Evolutionary conservation across 2,888 invertebrate species (phyloP), one percentile per base, ranked within the genome.

Genomic region (Rotaria macrura): DNA sequence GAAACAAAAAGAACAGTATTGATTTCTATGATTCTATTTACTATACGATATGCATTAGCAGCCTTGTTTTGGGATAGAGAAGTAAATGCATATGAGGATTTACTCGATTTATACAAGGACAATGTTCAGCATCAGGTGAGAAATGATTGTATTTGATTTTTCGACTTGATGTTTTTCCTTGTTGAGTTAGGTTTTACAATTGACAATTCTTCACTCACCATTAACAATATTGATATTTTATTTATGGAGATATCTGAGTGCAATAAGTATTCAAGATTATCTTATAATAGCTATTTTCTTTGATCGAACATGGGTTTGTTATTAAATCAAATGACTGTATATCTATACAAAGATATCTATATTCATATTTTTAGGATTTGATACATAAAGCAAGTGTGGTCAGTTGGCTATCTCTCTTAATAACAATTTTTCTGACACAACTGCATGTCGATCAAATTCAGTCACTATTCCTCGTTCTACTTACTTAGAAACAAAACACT

Each of bases 61-160:
- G 85, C 84, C 6, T 38, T 85, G 6, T 85, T 85, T 74, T 85
- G 85, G 85, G 85, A 85, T 54, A 49, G 55, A 34, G 40, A n/a
- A 79, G 84, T 85, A 20, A 84, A 25, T 12, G 17, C 14, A 1
- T 85, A 85, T 40, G 84, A 84, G 29, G 65, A 85, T 52, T 40
- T 85, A 49, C n/a, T 85, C 14, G 85, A 85, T 40, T 79, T 84
- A 2, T 57, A 83, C 49, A 83, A 52, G 25, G 7, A 49, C 20
- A 47, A 57, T 34, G 34, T 40, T 17, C 34, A 49, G 20, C 65
- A 85, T 38, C 85, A 84, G 52, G 85, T 85, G 2, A 79, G 79
- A n/a, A n/a, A 79, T 43, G 23, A 84, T 47, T 65, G n/a, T 25
- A 55, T 40, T n/a, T 47, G 47, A 54, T 29, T 23, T 29, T 14